These are phyloP conservation scores for Eurosta solidaginis DNA, from an alignment of 1,140 invertebrate species.

Conservation along the genomic window DNA sequence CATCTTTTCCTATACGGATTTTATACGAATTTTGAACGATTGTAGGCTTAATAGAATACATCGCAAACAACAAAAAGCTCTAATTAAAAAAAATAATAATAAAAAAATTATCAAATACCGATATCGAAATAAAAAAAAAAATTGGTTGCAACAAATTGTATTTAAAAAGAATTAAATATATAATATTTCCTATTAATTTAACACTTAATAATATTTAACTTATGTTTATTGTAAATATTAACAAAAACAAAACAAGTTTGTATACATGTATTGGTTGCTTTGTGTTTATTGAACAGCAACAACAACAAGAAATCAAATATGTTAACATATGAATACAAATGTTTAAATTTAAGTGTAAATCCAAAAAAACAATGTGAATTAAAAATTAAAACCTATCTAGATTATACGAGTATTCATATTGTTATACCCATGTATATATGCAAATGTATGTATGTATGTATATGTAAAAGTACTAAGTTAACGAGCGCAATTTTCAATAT, in stretches of 20 bases:
- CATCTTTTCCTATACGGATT: no score
- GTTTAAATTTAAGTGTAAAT: neutral
- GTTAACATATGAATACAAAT: neutral
- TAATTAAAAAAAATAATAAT: no score
- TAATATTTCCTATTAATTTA: no score
- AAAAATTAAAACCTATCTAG: neutral
- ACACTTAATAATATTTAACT: neutral
- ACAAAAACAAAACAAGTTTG: neutral
- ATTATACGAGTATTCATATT: neutral
- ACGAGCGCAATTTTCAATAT: no score
- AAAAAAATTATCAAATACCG: no score
- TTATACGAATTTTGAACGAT: no score
- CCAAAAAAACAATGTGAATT: neutral
- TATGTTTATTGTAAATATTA: neutral
- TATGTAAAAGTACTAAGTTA: neutral
- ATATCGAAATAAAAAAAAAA: no score
- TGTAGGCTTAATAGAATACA: no score
- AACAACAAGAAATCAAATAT: neutral
- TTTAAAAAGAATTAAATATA: no score
- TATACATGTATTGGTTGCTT: neutral
- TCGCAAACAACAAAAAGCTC: no score
- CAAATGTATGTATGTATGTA: neutral
- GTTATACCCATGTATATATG: no score
- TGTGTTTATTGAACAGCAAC: neutral
- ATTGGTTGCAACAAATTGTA: no score